These are phyloP conservation scores for Ardeotis arabs DNA, from an alignment of 2,113 vertebrate genomes.

Conservation along the genomic window DNA sequence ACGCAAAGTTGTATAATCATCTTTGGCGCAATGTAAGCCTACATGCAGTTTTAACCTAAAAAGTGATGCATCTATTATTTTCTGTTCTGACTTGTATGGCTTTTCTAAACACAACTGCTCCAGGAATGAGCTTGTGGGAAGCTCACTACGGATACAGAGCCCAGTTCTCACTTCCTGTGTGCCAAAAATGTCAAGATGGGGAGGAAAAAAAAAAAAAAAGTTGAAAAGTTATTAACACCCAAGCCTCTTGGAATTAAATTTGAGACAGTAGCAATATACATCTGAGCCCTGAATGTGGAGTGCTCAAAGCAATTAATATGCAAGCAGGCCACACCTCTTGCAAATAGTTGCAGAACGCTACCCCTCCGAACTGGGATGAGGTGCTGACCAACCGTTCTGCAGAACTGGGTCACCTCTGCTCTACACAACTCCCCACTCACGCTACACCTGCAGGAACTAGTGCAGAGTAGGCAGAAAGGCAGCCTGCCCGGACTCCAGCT, in stretches of 20 bases:
- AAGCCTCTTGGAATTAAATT: neutral
- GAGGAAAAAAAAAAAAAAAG: neutral
- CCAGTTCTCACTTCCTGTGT: neutral
- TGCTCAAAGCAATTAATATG: neutral
- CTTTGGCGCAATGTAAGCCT: neutral
- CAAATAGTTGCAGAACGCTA: accelerated
- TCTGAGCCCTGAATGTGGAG: neutral
- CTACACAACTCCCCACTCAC: neutral
- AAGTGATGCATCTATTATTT: neutral
- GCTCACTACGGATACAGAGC: accelerated
- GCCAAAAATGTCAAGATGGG: neutral
- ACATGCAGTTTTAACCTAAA: neutral
- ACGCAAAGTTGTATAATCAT: neutral
- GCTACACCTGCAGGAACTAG: neutral
- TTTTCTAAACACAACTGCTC: neutral
- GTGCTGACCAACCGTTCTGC: neutral
- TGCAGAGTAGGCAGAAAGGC: neutral
- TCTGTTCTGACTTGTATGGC: neutral
- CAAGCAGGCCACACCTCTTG: neutral
- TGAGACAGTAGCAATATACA: too few species aligned
- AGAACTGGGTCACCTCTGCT: accelerated
- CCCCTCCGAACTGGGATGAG: neutral
- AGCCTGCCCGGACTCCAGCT: neutral
- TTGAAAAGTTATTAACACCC: neutral
- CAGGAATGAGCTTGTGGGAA: neutral